Percentiles rank a stretch among this genome's conserved stretches.
These are phyloP conservation scores for Hippoglossus hippoglossus DNA, from an alignment of 2,797 vertebrate species.

Conservation along the genomic window DNA sequence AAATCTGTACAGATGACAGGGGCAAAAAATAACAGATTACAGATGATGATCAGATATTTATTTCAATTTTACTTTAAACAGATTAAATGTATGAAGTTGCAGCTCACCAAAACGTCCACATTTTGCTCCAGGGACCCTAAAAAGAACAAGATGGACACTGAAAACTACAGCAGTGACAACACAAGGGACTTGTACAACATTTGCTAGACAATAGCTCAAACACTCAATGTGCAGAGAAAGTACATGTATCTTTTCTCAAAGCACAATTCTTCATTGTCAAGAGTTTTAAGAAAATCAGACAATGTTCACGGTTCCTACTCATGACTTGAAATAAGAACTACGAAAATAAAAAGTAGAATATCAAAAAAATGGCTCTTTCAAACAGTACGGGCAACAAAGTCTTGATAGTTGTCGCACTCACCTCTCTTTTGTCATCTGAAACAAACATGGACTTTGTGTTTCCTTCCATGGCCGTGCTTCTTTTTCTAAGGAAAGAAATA, in stretches of 20 bases:
- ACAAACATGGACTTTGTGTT: constrained; percentile 72
- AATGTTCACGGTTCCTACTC: neutral
- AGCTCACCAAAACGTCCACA: constrained; percentile 73
- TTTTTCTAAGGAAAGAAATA: constrained; percentile 38
- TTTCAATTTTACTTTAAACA: neutral
- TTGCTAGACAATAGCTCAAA: neutral
- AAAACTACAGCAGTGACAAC: neutral
- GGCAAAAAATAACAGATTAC: neutral
- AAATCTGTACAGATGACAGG: constrained; percentile 60
- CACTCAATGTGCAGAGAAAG: neutral
- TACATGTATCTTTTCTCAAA: neutral
- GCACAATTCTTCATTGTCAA: neutral
- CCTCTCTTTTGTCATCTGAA: constrained; percentile 67
- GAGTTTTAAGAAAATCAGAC: neutral
- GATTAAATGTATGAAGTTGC: neutral
- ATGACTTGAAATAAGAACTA: neutral
- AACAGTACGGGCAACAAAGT: neutral
- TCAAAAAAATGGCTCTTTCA: neutral
- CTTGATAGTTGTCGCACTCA: constrained; percentile 49
- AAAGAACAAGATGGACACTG: constrained; percentile 7
- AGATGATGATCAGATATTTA: neutral
- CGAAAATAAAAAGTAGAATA: neutral
- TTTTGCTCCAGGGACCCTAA: constrained; percentile 44
- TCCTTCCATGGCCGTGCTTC: constrained; percentile 55
- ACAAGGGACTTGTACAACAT: too few species aligned